A percentile compares a stretch with the other conserved stretches of the same genome.
These are phyloP conservation scores for Ephydatia muelleri DNA, from an alignment of 37 sponge, comb jelly and placozoan genomes.

Conservation along the genomic window DNA sequence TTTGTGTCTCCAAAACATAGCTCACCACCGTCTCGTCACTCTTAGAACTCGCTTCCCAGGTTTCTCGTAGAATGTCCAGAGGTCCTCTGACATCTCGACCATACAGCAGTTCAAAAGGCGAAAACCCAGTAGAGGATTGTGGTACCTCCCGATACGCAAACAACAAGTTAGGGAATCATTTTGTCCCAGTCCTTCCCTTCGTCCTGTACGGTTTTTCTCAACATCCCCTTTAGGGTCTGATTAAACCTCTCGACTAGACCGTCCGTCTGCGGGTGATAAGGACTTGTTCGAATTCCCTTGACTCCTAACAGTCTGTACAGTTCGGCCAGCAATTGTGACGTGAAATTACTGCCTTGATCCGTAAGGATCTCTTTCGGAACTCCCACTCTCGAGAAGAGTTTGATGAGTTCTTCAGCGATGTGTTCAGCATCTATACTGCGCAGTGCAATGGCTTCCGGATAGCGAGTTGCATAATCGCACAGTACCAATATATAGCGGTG, in stretches of 20 bases:
- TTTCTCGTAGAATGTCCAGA: constrained; percentile 34
- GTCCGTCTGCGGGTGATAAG: constrained; percentile 52
- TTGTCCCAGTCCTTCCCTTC: constrained; percentile 29
- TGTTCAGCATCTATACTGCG: constrained; percentile 29
- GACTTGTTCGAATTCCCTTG: constrained; percentile 13
- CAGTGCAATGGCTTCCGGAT: constrained; percentile 54
- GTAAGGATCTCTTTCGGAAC: constrained; percentile 53
- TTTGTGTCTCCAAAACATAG: constrained; percentile 23
- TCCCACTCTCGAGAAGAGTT: constrained; percentile 43
- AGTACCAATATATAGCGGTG: constrained; percentile 38
- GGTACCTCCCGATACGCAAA: constrained; percentile 35
- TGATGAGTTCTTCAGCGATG: constrained; percentile 40
- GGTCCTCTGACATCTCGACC: constrained; percentile 39
- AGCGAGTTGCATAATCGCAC: constrained; percentile 50
- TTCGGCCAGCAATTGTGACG: constrained; percentile 22
- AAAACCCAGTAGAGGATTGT: constrained; percentile 13
- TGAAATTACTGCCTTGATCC: constrained; percentile 55
- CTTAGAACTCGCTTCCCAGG: constrained; percentile 13
- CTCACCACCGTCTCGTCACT: constrained; percentile 15
- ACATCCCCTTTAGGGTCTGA: constrained; percentile 22
- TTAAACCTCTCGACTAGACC: constrained; percentile 45
- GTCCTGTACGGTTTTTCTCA: neutral
- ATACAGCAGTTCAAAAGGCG: constrained; percentile 46
- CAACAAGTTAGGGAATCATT: constrained; percentile 1
- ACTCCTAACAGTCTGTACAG: constrained; percentile 23